Percentiles rank a stretch among this genome's conserved stretches.
Conservation (phyloP, 1,140 invertebrate species). For the Aradophagus sp. region DNA sequence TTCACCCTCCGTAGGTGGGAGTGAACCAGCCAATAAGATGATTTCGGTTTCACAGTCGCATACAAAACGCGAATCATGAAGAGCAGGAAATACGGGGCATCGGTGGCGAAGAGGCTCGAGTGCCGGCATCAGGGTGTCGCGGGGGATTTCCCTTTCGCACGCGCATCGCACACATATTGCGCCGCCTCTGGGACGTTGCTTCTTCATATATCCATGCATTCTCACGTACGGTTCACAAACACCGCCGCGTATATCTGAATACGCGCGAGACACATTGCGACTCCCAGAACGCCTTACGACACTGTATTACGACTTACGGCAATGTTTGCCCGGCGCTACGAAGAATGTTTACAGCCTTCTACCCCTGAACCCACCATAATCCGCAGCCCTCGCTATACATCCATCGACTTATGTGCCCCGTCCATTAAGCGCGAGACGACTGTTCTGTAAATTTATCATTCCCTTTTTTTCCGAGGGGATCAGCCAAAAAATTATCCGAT, state of each 20-base stretch:
- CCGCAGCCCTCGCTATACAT: slow-evolving; percentile 45
- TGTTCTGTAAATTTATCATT: slow-evolving; percentile 52
- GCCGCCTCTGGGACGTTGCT: slow-evolving; percentile 39
- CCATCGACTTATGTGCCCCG: slow-evolving; percentile 56
- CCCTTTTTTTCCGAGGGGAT: slow-evolving; percentile 28
- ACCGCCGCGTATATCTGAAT: slow-evolving; percentile 24
- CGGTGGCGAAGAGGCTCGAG: slow-evolving; percentile 36
- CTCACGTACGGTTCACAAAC: slow-evolving; percentile 23
- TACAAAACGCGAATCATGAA: slow-evolving; percentile 47
- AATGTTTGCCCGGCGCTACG: slow-evolving; percentile 55
- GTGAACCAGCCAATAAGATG: slow-evolving; percentile 61
- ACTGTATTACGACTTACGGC: slow-evolving; percentile 65
- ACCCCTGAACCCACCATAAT: slow-evolving; percentile 44
- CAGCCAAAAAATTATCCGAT: slow-evolving; percentile 39
- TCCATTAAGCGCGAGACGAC: slow-evolving; percentile 52
- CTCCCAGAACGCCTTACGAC: slow-evolving; percentile 39
- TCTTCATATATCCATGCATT: slow-evolving; percentile 35
- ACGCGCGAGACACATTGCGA: slow-evolving; percentile 38
- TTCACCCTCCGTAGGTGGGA: slow-evolving; percentile 12
- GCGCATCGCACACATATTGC: slow-evolving; percentile 20
- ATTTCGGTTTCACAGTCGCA: slow-evolving; percentile 34
- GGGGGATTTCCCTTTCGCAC: slow-evolving; percentile 34
- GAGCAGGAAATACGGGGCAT: slow-evolving; percentile 39
- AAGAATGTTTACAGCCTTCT: slow-evolving; percentile 62
- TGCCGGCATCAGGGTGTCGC: slow-evolving; percentile 21